These are phyloP conservation scores for Oncorhynchus keta DNA, from an alignment of 2,113 vertebrate species.

Conservation along the genomic window DNA sequence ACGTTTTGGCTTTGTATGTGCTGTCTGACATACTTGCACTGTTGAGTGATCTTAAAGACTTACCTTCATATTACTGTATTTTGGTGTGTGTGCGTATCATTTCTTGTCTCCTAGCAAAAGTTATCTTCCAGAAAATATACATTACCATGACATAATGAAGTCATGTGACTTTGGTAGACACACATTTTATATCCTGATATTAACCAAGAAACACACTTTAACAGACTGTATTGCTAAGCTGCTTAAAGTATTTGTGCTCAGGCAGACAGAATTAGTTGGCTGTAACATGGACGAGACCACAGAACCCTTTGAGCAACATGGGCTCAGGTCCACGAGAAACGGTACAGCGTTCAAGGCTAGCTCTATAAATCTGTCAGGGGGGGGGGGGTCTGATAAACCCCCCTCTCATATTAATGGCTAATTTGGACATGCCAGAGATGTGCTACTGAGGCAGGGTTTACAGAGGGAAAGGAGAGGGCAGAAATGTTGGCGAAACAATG, in stretches of 20 bases:
- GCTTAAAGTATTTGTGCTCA: background rate
- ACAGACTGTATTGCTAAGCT: background rate
- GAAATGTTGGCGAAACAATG: constrained; percentile 13
- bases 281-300: background rate
- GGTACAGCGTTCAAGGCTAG: constrained; percentile 75
- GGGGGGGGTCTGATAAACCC: constrained; percentile 12
- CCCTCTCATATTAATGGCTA: constrained; percentile 50
- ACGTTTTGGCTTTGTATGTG: too few species aligned
- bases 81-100: background rate
- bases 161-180: background rate
- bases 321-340: constrained; percentile 46
- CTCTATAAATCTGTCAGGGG: constrained; percentile 75
- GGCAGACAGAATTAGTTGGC: background rate
- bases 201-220: background rate
- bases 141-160: background rate
- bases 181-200: background rate
- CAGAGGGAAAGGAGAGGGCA: constrained; percentile 34
- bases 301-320: constrained; percentile 38
- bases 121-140: background rate
- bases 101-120: background rate
- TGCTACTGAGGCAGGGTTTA: constrained; percentile 54
- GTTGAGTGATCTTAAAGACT: background rate
- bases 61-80: too few species aligned
- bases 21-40: background rate
- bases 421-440: constrained; percentile 54